A percentile compares a stretch with the other conserved stretches of the same genome.
Conservation (phyloP, 1,140 invertebrate species). For the Capitella teleta region DNA sequence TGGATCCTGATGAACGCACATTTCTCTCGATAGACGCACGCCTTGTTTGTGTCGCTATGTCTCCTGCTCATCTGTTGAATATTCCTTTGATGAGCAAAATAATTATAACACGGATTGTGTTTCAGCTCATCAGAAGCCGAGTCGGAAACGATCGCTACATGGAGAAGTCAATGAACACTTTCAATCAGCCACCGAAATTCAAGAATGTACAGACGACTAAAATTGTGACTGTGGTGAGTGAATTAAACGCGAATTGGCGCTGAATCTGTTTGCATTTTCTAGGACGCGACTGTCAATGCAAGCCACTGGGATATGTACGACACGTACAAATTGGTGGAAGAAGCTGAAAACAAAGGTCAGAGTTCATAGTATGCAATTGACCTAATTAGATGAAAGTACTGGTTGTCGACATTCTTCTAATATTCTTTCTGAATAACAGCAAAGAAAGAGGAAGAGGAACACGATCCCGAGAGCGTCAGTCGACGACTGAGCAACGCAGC, state of each 20-base stretch:
- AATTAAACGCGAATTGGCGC: not conserved
- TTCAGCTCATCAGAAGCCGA: slow-evolving; percentile 30
- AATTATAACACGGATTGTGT: not conserved
- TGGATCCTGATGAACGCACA: no score
- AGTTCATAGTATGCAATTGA: no score
- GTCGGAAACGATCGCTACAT: slow-evolving; percentile 37
- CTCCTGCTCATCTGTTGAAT: no score
- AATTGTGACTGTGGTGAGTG: slow-evolving; percentile 25
- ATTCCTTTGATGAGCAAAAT: no score
- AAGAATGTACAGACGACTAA: slow-evolving; percentile 34
- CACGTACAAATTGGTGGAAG: slow-evolving; percentile 23
- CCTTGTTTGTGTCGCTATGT: no score
- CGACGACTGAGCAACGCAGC: not conserved
- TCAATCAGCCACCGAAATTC: slow-evolving; percentile 38
- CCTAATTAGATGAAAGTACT: no score
- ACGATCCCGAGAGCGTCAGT: slow-evolving; percentile 20
- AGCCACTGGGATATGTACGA: slow-evolving; percentile 40
- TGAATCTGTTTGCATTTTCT: not conserved
- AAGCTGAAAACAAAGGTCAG: slow-evolving; percentile 24
- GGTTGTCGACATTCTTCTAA: not conserved
- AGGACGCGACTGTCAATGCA: slow-evolving; percentile 30
- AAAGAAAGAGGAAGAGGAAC: slow-evolving; percentile 5
- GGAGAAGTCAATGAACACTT: slow-evolving; percentile 39
- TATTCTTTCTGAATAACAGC: not conserved
- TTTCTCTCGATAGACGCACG: no score